A percentile compares a stretch with the other conserved stretches of the same genome.
Evolutionary conservation across 2,888 invertebrate genomes (phyloP).

Genomic region (Caprella mutica): DNA sequence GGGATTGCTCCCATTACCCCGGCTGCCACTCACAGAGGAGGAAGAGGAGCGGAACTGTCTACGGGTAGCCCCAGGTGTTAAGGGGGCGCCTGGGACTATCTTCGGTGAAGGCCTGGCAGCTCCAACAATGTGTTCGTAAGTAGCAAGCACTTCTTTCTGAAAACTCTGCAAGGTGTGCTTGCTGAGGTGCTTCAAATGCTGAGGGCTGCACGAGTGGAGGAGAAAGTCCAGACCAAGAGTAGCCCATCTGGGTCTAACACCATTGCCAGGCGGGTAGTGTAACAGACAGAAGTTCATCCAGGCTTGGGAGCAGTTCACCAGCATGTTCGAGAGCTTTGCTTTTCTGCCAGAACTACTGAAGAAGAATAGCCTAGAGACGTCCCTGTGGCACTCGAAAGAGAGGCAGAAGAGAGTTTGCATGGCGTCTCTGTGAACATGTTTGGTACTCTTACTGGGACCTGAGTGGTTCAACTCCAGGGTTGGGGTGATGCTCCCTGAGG

Average conservation of each 20-base stretch:
- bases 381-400: conserved; percentile 52
- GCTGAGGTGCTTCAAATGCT: conserved; percentile 61
- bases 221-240: conserved; percentile 73
- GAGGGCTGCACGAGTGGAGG: conserved; percentile 70
- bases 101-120: background rate
- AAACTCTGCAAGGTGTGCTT: conserved; percentile 56
- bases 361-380: conserved; percentile 55
- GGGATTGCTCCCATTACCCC: background rate
- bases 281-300: conserved; percentile 84
- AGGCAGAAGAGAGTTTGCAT: too few relatives aligned
- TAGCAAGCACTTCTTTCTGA: conserved; percentile 54
- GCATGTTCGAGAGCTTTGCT: conserved; percentile 47
- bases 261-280: conserved; percentile 70
- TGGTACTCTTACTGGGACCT: too few relatives aligned
- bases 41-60: background rate
- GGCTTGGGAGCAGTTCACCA: conserved; percentile 59
- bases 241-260: conserved; percentile 74
- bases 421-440: background rate
- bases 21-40: background rate
- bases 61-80: background rate
- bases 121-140: conserved; percentile 75
- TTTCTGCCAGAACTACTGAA: conserved; percentile 37
- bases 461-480: too few relatives aligned
- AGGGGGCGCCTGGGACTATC: background rate
- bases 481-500: too few relatives aligned